Evolutionary conservation across 2,797 vertebrate genomes (phyloP).

Genomic region (Somateria mollissima): DNA sequence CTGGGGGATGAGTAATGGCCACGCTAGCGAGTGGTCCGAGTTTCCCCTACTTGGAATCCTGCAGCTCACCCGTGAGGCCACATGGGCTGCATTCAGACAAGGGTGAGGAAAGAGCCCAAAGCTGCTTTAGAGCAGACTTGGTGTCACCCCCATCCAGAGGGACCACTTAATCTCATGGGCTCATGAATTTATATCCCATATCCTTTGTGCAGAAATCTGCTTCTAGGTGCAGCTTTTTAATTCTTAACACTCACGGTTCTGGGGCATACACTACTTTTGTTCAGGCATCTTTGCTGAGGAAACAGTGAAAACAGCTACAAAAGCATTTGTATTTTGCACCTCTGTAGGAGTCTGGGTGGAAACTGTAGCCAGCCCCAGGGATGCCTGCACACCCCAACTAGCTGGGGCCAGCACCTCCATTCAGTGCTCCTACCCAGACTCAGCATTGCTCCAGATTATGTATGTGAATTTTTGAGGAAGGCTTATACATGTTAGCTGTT

Average conservation of each 20-base stretch:
- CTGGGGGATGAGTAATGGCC: background rate
- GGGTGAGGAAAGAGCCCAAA: background rate
- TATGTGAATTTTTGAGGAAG: background rate
- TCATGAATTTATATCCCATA: background rate
- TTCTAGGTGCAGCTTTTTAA: background rate
- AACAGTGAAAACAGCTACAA: background rate
- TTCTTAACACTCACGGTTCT: rapidly evolving
- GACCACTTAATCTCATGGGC: rapidly evolving
- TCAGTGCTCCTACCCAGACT: background rate
- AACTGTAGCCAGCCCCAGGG: background rate
- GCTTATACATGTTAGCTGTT: rapidly evolving
- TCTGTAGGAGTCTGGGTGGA: background rate
- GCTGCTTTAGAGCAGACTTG: background rate
- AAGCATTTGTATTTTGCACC: background rate
- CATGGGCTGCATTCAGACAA: background rate
- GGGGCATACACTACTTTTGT: rapidly evolving
- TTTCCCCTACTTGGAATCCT: constrained; percentile 39
- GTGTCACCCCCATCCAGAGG: background rate
- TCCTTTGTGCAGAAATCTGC: background rate
- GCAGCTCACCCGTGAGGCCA: background rate
- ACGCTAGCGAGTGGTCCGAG: rapidly evolving
- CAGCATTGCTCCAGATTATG: rapidly evolving
- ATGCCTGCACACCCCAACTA: background rate
- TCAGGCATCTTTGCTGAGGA: background rate
- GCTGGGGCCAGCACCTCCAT: background rate